These are phyloP conservation scores for Halocaridina rubra DNA, from an alignment of 2,888 invertebrate species.

Conservation along the genomic window DNA sequence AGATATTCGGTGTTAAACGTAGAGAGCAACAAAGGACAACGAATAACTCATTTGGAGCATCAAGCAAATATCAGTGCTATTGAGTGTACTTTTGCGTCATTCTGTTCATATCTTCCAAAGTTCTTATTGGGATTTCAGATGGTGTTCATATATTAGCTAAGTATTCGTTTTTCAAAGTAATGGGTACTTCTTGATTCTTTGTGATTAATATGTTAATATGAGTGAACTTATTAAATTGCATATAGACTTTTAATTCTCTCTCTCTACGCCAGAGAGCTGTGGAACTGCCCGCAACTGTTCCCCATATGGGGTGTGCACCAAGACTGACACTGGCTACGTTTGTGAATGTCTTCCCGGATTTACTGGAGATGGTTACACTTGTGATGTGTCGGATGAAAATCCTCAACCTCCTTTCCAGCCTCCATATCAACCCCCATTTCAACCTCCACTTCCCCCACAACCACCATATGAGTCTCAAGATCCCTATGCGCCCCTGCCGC, in stretches of 20 bases:
- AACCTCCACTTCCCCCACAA: background rate
- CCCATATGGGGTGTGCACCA: constrained; percentile 71
- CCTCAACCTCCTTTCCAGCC: background rate
- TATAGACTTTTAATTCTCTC: background rate
- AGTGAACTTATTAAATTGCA: too few relatives aligned
- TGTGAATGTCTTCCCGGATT: constrained; percentile 73
- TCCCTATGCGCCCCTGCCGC: background rate
- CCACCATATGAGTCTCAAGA: constrained; percentile 1
- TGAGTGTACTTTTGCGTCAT: too few relatives aligned
- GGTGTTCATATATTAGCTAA: too few relatives aligned
- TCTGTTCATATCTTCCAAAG: too few relatives aligned
- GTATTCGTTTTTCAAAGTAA: too few relatives aligned
- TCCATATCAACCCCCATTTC: constrained; percentile 9
- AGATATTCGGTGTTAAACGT: too few relatives aligned
- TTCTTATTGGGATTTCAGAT: too few relatives aligned
- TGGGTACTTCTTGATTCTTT: too few relatives aligned
- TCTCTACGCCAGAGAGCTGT: constrained; percentile 67
- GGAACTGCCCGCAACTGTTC: constrained; percentile 74
- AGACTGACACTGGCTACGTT: constrained; percentile 66
- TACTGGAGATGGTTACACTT: constrained; percentile 72
- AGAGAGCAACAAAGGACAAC: too few relatives aligned
- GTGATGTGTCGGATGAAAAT: constrained; percentile 55
- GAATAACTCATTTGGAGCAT: too few relatives aligned
- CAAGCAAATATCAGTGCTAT: too few relatives aligned
- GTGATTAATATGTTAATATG: too few relatives aligned